Evolutionary conservation across 2,888 invertebrate genomes (phyloP).

Genomic region (Pardosa pseudoannulata): DNA sequence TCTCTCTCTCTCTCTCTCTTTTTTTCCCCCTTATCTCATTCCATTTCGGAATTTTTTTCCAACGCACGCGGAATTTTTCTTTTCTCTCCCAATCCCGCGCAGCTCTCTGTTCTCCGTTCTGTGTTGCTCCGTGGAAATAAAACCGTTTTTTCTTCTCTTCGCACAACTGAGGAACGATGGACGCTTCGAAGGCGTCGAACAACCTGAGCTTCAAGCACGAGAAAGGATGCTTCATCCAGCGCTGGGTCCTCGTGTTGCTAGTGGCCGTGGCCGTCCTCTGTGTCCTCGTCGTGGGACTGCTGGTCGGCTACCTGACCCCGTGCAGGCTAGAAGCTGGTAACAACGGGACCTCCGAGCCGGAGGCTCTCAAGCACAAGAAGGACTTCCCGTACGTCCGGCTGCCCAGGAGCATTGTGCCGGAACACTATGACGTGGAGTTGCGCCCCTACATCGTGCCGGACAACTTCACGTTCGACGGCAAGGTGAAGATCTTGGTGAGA

Average conservation of each 20-base stretch:
- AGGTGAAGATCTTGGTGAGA: constrained; percentile 78
- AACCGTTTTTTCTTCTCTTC: no score
- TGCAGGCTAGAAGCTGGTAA: not conserved
- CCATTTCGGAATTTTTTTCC: no score
- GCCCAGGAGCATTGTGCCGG: constrained; percentile 64
- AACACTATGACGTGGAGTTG: constrained; percentile 67
- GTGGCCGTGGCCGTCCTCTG: not conserved
- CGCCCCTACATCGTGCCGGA: constrained; percentile 61
- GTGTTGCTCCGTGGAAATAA: no score
- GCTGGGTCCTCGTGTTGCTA: constrained; percentile 26
- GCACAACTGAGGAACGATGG: not conserved
- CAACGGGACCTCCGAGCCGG: no score
- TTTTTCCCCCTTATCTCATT: no score
- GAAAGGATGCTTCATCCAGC: constrained; percentile 52
- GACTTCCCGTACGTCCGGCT: constrained; percentile 45
- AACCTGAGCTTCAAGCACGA: constrained; percentile 45
- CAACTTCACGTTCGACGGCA: constrained; percentile 71
- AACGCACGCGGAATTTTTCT: no score
- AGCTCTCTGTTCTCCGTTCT: no score
- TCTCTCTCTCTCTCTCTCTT: no score
- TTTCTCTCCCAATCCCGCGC: no score
- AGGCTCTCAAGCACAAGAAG: not conserved
- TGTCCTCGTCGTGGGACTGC: constrained; percentile 46
- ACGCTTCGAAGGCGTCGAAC: constrained; percentile 5
- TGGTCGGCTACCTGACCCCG: constrained; percentile 50